phyloP scores from a whole-genome alignment of 35 echinoderm and acorn worm species.

The Amphiura filiformis region DNA sequence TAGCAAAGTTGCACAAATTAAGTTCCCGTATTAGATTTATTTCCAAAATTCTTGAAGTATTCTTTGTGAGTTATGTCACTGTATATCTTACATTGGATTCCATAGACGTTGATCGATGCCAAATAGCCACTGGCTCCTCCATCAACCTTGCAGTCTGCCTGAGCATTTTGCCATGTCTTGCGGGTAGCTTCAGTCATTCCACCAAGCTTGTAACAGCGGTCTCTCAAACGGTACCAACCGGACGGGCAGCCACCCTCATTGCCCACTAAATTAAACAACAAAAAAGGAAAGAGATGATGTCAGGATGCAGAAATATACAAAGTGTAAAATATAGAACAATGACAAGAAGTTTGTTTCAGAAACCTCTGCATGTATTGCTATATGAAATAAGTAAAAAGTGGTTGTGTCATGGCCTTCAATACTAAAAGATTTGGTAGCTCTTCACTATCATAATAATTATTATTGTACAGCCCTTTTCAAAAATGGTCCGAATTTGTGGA shows the following conservation, averaged over 20 bases:
- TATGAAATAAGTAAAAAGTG: not conserved
- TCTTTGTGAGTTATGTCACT: no score
- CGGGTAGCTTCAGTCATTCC: not conserved
- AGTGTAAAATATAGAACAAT: not conserved
- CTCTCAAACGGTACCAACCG: not conserved
- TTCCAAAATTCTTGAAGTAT: no score
- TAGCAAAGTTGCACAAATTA: no score
- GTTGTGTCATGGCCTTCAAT: not conserved
- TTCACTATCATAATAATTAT: no score
- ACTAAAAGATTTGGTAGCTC: not conserved
- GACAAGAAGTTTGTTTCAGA: not conserved
- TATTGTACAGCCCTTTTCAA: no score
- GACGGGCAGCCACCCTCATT: not conserved
- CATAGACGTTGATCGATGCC: not conserved
- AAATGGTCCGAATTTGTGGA: no score
- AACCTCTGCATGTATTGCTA: not conserved
- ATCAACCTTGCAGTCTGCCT: not conserved
- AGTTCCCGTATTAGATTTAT: no score
- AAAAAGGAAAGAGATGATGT: no score
- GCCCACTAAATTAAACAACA: not conserved
- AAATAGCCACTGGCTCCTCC: not conserved
- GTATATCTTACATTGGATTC: not conserved
- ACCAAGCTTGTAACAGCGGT: not conserved
- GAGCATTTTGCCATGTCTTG: not conserved
- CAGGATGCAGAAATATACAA: not conserved